A percentile compares a stretch with the other conserved stretches of the same genome.
phyloP scores from a whole-genome alignment of 92 coral and sea anemone species.

The Epizoanthus fatuus region DNA sequence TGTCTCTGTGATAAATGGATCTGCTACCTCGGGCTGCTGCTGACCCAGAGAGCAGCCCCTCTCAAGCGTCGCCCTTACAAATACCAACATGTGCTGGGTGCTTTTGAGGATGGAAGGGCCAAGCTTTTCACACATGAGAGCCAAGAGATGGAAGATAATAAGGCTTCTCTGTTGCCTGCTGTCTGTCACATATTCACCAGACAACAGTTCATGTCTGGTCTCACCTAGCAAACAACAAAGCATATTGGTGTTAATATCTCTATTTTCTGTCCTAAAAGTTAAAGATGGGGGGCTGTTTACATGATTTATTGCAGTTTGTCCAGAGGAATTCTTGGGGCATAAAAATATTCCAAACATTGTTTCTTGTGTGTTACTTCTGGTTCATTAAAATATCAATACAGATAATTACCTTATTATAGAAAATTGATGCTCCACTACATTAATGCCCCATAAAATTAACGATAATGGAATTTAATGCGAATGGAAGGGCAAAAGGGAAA shows the following conservation, averaged over 20 bases:
- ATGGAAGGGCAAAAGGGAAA: no score
- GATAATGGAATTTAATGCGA: no score
- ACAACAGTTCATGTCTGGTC: neutral
- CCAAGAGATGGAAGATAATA: constrained; percentile 85
- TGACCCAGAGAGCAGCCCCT: constrained; percentile 77
- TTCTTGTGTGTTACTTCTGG: no score
- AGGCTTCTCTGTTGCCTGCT: constrained; percentile 57
- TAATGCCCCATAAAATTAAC: no score
- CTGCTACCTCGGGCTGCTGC: constrained; percentile 51
- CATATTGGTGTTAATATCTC: neutral
- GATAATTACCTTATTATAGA: no score
- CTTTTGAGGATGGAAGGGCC: constrained; percentile 90
- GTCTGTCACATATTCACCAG: neutral
- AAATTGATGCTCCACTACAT: no score
- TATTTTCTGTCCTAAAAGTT: neutral
- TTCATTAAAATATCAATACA: no score
- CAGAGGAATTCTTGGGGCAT: no score
- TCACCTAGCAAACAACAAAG: neutral
- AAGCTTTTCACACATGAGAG: constrained; percentile 95
- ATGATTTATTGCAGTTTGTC: no score
- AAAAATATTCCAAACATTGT: no score
- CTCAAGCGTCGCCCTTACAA: constrained; percentile 83
- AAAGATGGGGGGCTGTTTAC: neutral
- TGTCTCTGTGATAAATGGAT: constrained; percentile 83
- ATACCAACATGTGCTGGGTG: constrained; percentile 83